phyloP scores from a whole-genome alignment of 2,797 vertebrate species.

The Periparus ater region DNA sequence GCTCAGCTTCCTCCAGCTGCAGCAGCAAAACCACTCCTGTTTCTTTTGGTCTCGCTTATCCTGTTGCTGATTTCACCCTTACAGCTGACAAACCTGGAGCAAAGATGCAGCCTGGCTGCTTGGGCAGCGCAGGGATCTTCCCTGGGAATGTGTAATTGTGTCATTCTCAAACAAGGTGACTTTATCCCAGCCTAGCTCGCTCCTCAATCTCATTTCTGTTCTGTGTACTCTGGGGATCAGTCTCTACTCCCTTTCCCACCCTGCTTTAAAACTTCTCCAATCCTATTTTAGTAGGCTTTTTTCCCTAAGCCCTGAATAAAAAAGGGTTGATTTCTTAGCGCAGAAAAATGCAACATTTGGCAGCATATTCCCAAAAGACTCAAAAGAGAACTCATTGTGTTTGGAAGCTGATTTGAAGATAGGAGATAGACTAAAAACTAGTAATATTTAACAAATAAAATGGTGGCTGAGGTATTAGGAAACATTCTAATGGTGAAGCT shows the following conservation, averaged over 20 bases:
- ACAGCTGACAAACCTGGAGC: not conserved
- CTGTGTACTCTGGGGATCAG: constrained; percentile 19
- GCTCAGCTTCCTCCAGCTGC: not conserved
- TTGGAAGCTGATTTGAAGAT: not conserved
- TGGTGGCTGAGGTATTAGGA: not conserved
- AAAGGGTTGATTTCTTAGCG: not conserved
- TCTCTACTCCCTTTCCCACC: not conserved
- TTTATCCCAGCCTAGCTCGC: constrained; percentile 29
- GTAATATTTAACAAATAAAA: not conserved
- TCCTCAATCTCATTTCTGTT: constrained; percentile 15
- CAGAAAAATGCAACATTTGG: not conserved
- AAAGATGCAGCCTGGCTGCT: not conserved
- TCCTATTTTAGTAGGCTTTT: not conserved
- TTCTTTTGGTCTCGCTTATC: not conserved
- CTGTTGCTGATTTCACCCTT: not conserved
- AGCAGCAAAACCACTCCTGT: not conserved
- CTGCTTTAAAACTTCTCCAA: constrained; percentile 6
- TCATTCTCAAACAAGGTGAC: constrained; percentile 51
- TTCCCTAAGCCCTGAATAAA: not conserved
- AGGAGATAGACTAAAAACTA: not conserved
- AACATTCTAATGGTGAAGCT: not conserved
- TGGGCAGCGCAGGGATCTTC: not conserved
- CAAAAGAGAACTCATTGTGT: not conserved
- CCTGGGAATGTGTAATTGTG: not conserved
- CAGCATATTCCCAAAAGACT: not conserved